Conservation (phyloP, 1,140 invertebrate genomes). For the Drosophila pandora region DNA sequence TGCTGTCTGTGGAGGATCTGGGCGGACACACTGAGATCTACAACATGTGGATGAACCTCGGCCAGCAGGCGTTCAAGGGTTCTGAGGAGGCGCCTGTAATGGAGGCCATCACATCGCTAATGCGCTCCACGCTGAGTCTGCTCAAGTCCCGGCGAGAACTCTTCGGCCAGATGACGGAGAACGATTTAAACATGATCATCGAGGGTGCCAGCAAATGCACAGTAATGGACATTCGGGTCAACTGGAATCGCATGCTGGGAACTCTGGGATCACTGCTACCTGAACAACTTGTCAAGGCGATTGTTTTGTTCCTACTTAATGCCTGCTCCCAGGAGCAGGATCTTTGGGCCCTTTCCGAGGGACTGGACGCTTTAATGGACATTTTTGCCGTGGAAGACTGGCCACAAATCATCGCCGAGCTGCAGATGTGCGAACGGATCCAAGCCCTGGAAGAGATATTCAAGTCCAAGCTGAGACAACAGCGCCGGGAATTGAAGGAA, state of each 20-base stretch:
- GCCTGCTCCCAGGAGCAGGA: conserved; percentile 78
- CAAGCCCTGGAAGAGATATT: conserved; percentile 86
- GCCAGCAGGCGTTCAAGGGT: conserved; percentile 70
- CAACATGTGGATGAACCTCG: conserved; percentile 70
- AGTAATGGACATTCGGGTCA: conserved; percentile 87
- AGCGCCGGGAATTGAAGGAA: conserved; percentile 87
- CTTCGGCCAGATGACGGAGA: conserved; percentile 79
- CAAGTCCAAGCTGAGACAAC: conserved; percentile 87
- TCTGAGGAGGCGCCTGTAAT: conserved; percentile 47
- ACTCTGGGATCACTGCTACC: conserved; percentile 84
- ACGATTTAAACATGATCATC: conserved; percentile 85
- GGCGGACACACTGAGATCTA: conserved; percentile 63
- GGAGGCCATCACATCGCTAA: conserved; percentile 69
- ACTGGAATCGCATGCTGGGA: conserved; percentile 89
- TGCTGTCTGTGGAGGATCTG: conserved; percentile 58
- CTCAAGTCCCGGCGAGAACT: conserved; percentile 63
- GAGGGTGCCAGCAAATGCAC: conserved; percentile 85
- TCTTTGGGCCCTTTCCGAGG: conserved; percentile 89
- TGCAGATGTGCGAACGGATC: conserved; percentile 87
- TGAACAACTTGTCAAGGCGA: conserved; percentile 77
- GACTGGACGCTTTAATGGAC: conserved; percentile 90
- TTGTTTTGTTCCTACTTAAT: conserved; percentile 52
- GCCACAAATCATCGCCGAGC: conserved; percentile 86
- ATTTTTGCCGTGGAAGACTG: conserved; percentile 91
- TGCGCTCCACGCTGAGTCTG: conserved; percentile 65